Evolutionary conservation across 2,113 vertebrate species (phyloP).

Genomic region (Seriola quinqueradiata): DNA sequence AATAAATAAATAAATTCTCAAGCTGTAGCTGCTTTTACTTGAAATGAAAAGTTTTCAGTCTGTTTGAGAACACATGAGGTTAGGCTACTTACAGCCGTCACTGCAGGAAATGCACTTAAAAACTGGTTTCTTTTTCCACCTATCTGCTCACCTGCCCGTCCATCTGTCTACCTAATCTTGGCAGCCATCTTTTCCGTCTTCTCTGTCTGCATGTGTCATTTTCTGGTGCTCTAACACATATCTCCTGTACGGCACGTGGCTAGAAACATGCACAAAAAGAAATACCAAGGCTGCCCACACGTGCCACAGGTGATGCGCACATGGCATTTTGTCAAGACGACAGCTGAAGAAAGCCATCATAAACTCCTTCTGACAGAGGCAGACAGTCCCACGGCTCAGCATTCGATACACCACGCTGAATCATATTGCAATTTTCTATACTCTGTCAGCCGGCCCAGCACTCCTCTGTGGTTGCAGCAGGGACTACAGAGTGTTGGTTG

Average conservation of each 20-base stretch:
- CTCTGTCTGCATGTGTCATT: constrained; percentile 5
- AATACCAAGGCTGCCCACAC: constrained; percentile 20
- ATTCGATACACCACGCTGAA: constrained; percentile 18
- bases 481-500: constrained; percentile 12
- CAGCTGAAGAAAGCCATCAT: constrained; percentile 36
- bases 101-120: not conserved
- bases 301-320: constrained; percentile 14
- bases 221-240: not conserved
- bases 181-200: not conserved
- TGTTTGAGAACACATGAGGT: not conserved
- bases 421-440: constrained; percentile 17
- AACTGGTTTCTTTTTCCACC: not conserved
- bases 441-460: constrained; percentile 7
- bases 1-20: not conserved
- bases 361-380: constrained; percentile 42
- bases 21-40: not conserved
- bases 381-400: constrained; percentile 5
- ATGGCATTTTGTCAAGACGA: constrained; percentile 40
- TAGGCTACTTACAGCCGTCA: not conserved
- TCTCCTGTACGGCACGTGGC: not conserved
- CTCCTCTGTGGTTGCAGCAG: constrained; percentile 10
- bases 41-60: not conserved
- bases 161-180: not conserved
- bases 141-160: too few relatives aligned
- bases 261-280: not conserved